A percentile compares a stretch with the other conserved stretches of the same genome.
Evolutionary conservation across 2,797 vertebrate genomes (phyloP).

Genomic region (Centropyge bicolor): DNA sequence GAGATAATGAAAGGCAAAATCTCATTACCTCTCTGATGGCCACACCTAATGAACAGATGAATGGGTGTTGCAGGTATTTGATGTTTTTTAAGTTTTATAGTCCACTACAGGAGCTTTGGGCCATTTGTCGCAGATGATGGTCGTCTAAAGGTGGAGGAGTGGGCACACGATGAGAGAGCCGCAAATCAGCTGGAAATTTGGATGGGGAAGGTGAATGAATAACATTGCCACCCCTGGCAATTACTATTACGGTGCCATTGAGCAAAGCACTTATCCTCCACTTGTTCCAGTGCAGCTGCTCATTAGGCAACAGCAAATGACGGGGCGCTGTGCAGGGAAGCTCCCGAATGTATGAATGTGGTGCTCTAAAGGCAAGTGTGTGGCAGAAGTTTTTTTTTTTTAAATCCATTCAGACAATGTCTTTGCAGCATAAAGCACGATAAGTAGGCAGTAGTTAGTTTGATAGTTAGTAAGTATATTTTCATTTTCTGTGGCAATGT

Average conservation of each 20-base stretch:
- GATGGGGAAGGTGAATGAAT: constrained; percentile 58
- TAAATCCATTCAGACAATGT: neutral
- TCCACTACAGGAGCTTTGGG: constrained; percentile 27
- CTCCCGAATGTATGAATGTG: constrained; percentile 14
- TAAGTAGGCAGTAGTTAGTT: neutral
- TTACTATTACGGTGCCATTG: constrained; percentile 64
- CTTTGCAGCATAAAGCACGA: neutral
- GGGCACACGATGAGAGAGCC: constrained; percentile 27
- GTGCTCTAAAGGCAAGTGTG: neutral
- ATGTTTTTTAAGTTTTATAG: constrained; percentile 46
- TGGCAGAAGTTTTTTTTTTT: neutral
- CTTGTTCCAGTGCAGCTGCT: constrained; percentile 75
- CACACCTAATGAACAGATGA: constrained; percentile 64
- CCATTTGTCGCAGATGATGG: constrained; percentile 13
- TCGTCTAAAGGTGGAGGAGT: constrained; percentile 1
- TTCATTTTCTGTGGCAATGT: neutral
- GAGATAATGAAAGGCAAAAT: constrained; percentile 71
- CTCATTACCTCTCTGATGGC: constrained; percentile 64
- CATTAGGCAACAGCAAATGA: constrained; percentile 59
- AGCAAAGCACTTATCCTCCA: constrained; percentile 68
- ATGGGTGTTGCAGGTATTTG: constrained; percentile 41
- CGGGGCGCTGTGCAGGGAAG: constrained; percentile 4
- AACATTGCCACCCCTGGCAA: constrained; percentile 52
- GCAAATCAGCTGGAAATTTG: constrained; percentile 48
- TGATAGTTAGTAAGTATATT: neutral